Evolutionary conservation across 2,113 vertebrate genomes (phyloP), one percentile per base, ranked within the genome.

Genomic region (Perognathus longimembris): DNA sequence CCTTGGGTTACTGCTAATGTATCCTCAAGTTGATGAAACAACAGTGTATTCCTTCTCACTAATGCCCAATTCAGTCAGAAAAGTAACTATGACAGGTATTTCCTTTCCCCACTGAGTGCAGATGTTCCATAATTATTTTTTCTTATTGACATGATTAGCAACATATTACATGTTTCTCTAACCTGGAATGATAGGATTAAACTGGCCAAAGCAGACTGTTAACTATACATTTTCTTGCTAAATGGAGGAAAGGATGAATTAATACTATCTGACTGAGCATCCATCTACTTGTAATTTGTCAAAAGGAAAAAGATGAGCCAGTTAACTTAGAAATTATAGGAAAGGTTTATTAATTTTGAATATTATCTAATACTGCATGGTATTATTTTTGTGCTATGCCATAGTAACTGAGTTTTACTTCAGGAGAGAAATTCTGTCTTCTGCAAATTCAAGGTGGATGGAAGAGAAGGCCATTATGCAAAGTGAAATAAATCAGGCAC

Each of bases 271-370:
- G 50, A 57, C 30, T 69, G n/a, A 81, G 28, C 26, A 82, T 54
- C 15, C n/a, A 79, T 79, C 78, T 70, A 74, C 64, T 79, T 45
- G 50, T 54, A 54, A 75, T 26, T 64, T 86, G 57, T 77, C 45
- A 82, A 83, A 87, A 77, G 15, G 12, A n/a, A 69, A 81, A 81
- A 70, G 70, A 85, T 8, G 32, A 85, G 50, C 26, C 42, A 50
- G 59, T 78, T 38, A 78, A 82, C 57, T 85, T 57, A 89, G 67
- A 92, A 85, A 92, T 89, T 66, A 40, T 12, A 67, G 79, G 40
- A 79, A 83, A 79, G 81, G 76, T 34, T 28, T 73, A 24, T 85
- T 75, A 5, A 8, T 89, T 77, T 70, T 54, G 50, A 54, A 20
- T 54, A 54, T 12, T 54, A 54, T 18, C 50, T 54, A 54, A 54